Conservation (phyloP, 1,140 invertebrate genomes). For the Phenacoccus solenopsis region DNA sequence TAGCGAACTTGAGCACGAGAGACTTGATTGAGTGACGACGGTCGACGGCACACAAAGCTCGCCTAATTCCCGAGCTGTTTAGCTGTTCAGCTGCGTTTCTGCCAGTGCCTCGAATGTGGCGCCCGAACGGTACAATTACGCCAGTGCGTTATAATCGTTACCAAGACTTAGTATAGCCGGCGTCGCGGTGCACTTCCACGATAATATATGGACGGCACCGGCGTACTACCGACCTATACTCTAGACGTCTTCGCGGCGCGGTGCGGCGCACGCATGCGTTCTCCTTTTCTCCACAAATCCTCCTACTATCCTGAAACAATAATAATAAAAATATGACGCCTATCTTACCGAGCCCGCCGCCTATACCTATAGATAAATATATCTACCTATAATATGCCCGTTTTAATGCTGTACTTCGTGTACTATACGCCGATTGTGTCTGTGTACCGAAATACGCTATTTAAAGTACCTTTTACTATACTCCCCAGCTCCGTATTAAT, state of each 20-base stretch:
- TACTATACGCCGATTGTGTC: too few species aligned
- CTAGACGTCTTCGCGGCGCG: not conserved
- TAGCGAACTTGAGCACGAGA: not conserved
- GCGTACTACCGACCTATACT: not conserved
- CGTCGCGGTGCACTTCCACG: not conserved
- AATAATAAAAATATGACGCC: not conserved
- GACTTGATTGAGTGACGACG: constrained; percentile 1
- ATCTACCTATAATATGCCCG: not conserved
- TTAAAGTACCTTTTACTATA: too few species aligned
- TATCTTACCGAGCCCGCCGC: not conserved
- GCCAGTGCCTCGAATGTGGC: not conserved
- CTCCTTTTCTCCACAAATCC: not conserved
- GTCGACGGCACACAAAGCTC: not conserved
- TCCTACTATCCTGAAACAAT: not conserved
- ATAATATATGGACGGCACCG: not conserved
- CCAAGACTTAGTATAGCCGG: constrained; percentile 1
- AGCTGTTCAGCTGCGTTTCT: not conserved
- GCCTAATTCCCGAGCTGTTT: not conserved
- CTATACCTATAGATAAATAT: not conserved
- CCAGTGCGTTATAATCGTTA: constrained; percentile 1
- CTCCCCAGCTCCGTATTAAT: not conserved
- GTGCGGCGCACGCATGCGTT: not conserved
- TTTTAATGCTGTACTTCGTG: too few species aligned
- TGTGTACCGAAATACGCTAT: too few species aligned
- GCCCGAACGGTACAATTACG: not conserved